These are phyloP conservation scores for Spea multiplicata DNA, from an alignment of 2,113 vertebrate species.

Conservation along the genomic window DNA sequence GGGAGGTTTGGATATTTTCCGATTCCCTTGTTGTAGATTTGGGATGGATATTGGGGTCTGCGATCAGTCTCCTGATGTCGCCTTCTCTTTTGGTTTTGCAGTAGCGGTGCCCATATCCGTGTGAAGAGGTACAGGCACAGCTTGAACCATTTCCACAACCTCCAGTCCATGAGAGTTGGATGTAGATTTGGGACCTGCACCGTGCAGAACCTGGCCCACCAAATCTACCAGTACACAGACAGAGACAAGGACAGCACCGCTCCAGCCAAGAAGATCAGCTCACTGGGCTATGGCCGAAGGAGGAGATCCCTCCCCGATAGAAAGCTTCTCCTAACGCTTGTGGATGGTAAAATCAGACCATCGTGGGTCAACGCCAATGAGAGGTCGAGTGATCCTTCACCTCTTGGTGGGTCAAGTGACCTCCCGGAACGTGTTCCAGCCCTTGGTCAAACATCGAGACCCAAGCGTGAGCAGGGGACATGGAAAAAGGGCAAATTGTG, in stretches of 20 bases:
- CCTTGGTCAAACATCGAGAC: constrained; percentile 4
- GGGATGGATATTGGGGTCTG: neutral
- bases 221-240: constrained; percentile 78
- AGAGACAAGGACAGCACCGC: constrained; percentile 73
- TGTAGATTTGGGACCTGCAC: constrained; percentile 87
- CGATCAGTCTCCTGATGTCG: constrained; percentile 4
- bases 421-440: constrained; percentile 53
- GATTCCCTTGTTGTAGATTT: neutral
- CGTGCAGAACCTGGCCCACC: constrained; percentile 82
- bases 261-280: constrained; percentile 78
- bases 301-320: constrained; percentile 68
- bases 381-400: constrained; percentile 61
- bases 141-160: constrained; percentile 60
- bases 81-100: constrained; percentile 32
- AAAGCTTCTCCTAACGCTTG: constrained; percentile 55
- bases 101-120: constrained; percentile 66
- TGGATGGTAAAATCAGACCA: constrained; percentile 57
- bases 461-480: constrained; percentile 27
- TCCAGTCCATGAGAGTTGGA: constrained; percentile 64
- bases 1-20: neutral
- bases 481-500: constrained; percentile 32
- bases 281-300: constrained; percentile 84
- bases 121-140: constrained; percentile 82
- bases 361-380: constrained; percentile 58
- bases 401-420: no score